Percentiles rank a stretch among this genome's conserved stretches.
phyloP scores from a whole-genome alignment of 1,140 invertebrate genomes.

The Drepana arcuata region DNA sequence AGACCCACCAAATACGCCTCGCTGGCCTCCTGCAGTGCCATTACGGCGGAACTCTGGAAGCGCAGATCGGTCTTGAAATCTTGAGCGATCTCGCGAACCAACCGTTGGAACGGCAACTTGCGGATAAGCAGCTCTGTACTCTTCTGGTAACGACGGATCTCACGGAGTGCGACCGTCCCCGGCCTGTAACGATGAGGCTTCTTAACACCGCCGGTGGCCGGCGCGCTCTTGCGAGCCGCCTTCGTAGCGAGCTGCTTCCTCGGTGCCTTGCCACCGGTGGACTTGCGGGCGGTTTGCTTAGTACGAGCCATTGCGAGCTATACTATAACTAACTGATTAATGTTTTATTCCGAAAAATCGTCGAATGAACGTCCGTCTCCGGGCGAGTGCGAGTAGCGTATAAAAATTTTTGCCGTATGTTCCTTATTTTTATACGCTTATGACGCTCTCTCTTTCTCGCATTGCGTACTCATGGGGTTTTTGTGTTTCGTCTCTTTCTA shows the following conservation, averaged over 20 bases:
- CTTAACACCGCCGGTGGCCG: slow-evolving; percentile 88
- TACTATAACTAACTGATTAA: no score
- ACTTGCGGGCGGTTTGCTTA: slow-evolving; percentile 87
- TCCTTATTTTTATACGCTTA: no score
- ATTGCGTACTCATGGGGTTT: no score
- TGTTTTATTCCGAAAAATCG: no score
- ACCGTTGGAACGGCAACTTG: slow-evolving; percentile 89
- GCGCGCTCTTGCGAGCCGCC: slow-evolving; percentile 78
- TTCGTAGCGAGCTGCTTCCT: slow-evolving; percentile 85
- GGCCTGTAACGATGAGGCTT: slow-evolving; percentile 85
- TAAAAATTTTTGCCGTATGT: no score
- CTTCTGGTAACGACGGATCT: slow-evolving; percentile 86
- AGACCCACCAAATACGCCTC: slow-evolving; percentile 87
- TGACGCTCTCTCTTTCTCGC: no score
- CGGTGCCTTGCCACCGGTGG: slow-evolving; percentile 72
- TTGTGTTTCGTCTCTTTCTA: no score
- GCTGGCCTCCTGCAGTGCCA: slow-evolving; percentile 71
- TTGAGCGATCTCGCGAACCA: slow-evolving; percentile 89
- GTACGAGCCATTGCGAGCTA: slow-evolving; percentile 87
- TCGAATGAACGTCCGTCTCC: no score
- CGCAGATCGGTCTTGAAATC: slow-evolving; percentile 86
- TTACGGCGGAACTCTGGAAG: slow-evolving; percentile 86
- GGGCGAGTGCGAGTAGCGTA: no score
- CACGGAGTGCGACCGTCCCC: slow-evolving; percentile 87
- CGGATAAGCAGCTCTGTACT: slow-evolving; percentile 89